Evolutionary conservation across 2,113 vertebrate species (phyloP).

Genomic region (Maccullochella peelii): DNA sequence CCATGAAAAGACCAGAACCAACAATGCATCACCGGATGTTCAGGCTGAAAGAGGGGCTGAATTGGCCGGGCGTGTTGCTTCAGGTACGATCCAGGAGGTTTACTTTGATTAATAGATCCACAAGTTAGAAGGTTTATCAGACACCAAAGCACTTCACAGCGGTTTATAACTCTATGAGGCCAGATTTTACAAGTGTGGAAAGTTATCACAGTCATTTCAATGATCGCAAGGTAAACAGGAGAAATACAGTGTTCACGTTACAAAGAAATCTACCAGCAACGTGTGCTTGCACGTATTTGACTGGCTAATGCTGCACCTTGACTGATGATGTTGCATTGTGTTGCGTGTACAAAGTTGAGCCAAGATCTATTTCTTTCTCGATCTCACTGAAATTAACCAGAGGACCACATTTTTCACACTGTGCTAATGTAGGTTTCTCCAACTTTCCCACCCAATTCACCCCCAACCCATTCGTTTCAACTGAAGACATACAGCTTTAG

Average conservation of each 20-base stretch:
- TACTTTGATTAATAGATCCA: slow-evolving; percentile 25
- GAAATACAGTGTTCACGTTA: neutral
- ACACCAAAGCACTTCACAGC: neutral
- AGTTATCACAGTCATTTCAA: slow-evolving; percentile 2
- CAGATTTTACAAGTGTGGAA: slow-evolving; percentile 18
- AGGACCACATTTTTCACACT: neutral
- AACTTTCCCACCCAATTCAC: neutral
- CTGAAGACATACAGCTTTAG: neutral
- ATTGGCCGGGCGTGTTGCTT: neutral
- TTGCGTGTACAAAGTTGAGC: neutral
- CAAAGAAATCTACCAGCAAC: neutral
- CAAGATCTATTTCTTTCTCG: neutral
- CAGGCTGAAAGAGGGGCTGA: neutral
- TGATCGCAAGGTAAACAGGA: neutral
- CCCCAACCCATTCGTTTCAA: neutral
- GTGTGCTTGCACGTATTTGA: neutral
- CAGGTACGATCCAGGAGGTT: slow-evolving; percentile 24
- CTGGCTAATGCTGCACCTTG: too few species aligned
- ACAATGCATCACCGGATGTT: neutral
- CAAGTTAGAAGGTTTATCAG: slow-evolving; percentile 1
- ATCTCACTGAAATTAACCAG: neutral
- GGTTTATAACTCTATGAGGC: neutral
- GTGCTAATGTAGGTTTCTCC: neutral
- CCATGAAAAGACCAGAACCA: neutral
- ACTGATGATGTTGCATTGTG: neutral